Evolutionary conservation across 2,797 vertebrate species (phyloP), one percentile per base, ranked within the genome.

Genomic region (Florisuga fusca): DNA sequence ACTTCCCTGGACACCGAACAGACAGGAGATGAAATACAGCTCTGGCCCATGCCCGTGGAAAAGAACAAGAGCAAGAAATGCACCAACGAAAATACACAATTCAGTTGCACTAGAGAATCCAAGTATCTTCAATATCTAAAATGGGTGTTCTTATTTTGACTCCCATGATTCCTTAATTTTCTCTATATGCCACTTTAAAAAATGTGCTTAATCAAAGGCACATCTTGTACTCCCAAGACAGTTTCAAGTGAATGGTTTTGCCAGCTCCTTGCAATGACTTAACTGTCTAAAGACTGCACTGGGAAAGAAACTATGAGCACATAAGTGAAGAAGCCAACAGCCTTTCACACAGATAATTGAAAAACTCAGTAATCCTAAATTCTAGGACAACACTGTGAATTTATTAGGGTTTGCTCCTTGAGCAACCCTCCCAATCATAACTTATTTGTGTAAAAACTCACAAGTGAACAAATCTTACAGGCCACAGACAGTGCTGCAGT

Each of bases 181-280:
- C 57, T 61, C 45, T 51, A 8, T 22, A 16, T 0, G 0, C 25
- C 18, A 50, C 0, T 33, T 5, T 17, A 77, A 53, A 76, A 48
- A 61, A 26, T 0, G 1, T 29, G 27, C 12, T 57, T 69, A 34
- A 69, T 73, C 31, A 22, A 73, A 81, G 19, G 5, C 5, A 14
- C 3, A 8, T 57, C n/a, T 66, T 76, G 13, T 21, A 33, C 17
- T 76, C n/a, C 26, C 38, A 87, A 77, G 15, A 7, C 0, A 0
- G 9, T 76, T 92, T 2, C 1, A 79, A 62, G 31, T 34, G 22
- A 72, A 59, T 36, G 6, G 21, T 64, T 94, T 86, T 77, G n/a
- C n/a, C 69, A n/a, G 5, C 11, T 58, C 4, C 16, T 73, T 33
- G 7, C 21, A 61, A 58, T 41, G 31, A 71, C 16, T 69, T 71